phyloP scores from a whole-genome alignment of 1,140 invertebrate genomes.

The Aethina tumida region DNA sequence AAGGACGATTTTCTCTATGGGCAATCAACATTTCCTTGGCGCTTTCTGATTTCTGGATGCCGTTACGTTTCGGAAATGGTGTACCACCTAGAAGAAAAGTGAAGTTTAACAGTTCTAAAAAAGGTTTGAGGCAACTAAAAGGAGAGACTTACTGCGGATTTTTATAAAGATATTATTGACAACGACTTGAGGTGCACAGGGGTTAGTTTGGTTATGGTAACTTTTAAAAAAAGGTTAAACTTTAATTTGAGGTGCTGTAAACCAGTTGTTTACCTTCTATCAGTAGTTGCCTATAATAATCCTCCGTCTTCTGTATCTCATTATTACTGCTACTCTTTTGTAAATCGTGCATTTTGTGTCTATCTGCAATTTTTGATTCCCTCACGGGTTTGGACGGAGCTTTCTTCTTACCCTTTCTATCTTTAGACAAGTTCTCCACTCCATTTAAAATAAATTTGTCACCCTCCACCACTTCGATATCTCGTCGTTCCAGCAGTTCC shows the following conservation, averaged over 20 bases:
- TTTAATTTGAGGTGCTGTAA: no score
- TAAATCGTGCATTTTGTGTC: constrained; percentile 42
- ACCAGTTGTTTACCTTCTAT: constrained; percentile 36
- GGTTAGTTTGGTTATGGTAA: no score
- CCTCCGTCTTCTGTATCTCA: constrained; percentile 45
- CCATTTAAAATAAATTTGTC: constrained; percentile 24
- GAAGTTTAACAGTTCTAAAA: no score
- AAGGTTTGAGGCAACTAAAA: no score
- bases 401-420: constrained; percentile 22
- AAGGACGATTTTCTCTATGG: constrained; percentile 38
- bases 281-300: constrained; percentile 41
- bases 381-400: constrained; percentile 39
- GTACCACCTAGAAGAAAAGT: constrained; percentile 8
- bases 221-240: no score
- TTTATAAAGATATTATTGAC: no score
- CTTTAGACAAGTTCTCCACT: constrained; percentile 19
- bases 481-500: constrained; percentile 43
- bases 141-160: no score
- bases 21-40: constrained; percentile 55
- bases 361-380: constrained; percentile 36
- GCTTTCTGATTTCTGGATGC: constrained; percentile 57
- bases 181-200: no score
- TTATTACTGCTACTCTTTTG: constrained; percentile 49
- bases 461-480: constrained; percentile 34
- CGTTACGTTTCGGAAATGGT: constrained; percentile 27